A percentile compares a stretch with the other conserved stretches of the same genome.
These are phyloP conservation scores for Ophioninae sp. DNA, from an alignment of 2,888 invertebrate genomes.

Conservation along the genomic window DNA sequence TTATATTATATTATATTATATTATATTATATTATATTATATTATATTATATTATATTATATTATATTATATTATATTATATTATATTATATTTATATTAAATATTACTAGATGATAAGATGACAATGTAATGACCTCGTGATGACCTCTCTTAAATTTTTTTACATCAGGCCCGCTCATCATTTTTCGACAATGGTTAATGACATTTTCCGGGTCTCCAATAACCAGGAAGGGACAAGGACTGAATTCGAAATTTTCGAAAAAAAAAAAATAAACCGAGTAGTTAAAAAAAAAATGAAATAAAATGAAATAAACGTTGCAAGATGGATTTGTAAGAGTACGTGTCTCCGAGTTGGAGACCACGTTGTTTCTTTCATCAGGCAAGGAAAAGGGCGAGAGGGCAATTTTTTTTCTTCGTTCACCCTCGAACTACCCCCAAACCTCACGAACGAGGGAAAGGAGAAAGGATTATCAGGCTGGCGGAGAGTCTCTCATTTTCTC, in stretches of 20 bases:
- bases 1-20: no score
- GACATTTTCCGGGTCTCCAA: no score
- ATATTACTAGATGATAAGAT: no score
- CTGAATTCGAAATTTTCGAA: neutral
- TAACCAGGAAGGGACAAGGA: no score
- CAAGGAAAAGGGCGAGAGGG: slow-evolving; percentile 32
- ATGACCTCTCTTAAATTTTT: no score
- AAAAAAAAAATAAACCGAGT: slow-evolving; percentile 29
- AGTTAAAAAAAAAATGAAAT: slow-evolving; percentile 50
- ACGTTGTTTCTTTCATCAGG: slow-evolving; percentile 47
- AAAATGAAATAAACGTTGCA: neutral
- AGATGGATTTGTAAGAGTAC: slow-evolving; percentile 49
- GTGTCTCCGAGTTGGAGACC: slow-evolving; percentile 2
- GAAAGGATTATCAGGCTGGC: slow-evolving; percentile 31
- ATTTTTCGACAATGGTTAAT: no score
- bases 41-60: no score
- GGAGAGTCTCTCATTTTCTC: slow-evolving; percentile 50
- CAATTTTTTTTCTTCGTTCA: slow-evolving; percentile 34
- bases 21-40: no score
- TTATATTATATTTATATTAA: no score
- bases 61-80: no score
- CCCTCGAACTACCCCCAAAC: neutral
- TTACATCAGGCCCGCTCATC: no score
- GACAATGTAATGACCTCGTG: no score
- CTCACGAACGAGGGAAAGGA: neutral